phyloP scores from a whole-genome alignment of 2,797 vertebrate species.

The Alca torda region DNA sequence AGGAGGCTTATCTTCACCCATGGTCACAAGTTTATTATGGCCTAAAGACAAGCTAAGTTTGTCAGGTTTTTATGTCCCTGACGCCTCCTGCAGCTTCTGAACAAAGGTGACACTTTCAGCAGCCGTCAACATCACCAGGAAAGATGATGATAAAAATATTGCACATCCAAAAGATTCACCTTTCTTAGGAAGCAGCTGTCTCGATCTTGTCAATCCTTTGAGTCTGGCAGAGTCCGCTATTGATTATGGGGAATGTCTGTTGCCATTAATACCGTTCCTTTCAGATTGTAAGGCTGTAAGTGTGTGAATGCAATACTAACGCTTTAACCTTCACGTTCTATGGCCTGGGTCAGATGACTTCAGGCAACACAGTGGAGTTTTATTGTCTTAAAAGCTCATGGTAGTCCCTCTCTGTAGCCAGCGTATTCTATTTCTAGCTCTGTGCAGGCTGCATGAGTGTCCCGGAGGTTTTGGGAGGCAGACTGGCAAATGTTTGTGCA shows the following conservation, averaged over 20 bases:
- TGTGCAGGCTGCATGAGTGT: rapidly evolving
- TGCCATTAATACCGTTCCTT: background rate
- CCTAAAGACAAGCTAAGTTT: background rate
- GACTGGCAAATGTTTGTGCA: background rate
- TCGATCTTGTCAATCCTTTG: background rate
- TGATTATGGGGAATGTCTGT: background rate
- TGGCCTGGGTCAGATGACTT: background rate
- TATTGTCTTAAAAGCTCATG: background rate
- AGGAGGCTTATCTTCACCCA: background rate
- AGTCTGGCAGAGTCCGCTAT: background rate
- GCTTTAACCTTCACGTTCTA: rapidly evolving
- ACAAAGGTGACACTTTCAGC: background rate
- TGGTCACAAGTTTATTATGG: background rate
- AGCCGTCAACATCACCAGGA: background rate
- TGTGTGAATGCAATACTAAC: background rate
- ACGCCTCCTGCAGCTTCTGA: background rate
- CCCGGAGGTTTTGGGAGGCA: background rate
- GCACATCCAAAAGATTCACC: background rate
- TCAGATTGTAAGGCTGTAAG: background rate
- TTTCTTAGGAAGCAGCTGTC: background rate
- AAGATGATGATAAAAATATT: background rate
- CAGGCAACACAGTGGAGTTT: background rate
- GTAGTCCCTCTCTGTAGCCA: background rate
- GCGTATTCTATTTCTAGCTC: background rate
- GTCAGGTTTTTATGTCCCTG: background rate